Conservation (phyloP, 2,113 vertebrate genomes). For the Triplophysa rosa region DNA sequence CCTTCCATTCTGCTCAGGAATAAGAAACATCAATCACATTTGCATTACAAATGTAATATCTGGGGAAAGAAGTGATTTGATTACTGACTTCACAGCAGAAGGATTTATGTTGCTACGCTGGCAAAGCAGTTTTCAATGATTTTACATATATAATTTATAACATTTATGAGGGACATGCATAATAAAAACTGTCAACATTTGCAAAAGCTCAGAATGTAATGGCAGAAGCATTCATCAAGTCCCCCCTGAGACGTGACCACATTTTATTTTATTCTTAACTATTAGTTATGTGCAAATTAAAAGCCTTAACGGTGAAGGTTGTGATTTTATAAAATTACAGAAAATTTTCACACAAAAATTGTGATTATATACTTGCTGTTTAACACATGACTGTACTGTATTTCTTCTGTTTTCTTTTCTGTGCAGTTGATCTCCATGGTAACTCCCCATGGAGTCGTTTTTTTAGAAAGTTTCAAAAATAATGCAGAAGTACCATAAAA, state of each 20-base stretch:
- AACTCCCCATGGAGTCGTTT: no score
- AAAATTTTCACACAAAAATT: no score
- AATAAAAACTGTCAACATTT: constrained; percentile 16
- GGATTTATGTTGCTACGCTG: constrained; percentile 10
- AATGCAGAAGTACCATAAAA: no score
- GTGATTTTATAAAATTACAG: no score
- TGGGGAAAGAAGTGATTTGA: constrained; percentile 34
- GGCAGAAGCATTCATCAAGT: not conserved
- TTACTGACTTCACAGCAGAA: constrained; percentile 23
- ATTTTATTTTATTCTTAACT: not conserved
- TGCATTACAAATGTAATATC: constrained; percentile 42
- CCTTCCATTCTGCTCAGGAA: constrained; percentile 1
- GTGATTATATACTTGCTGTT: no score
- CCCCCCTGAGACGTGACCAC: not conserved
- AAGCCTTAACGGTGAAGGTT: not conserved
- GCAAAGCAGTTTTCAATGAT: constrained; percentile 10
- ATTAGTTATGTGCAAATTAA: not conserved
- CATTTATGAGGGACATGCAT: constrained; percentile 25
- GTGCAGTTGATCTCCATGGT: no score
- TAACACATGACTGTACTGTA: no score
- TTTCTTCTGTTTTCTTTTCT: no score
- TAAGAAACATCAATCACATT: constrained; percentile 39
- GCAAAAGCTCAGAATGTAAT: not conserved
- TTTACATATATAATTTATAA: not conserved
- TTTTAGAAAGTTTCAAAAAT: no score